Base-by-base conservation (phyloP, 2,113 vertebrate genomes). In the Petrocephalus zakoni region DNA sequence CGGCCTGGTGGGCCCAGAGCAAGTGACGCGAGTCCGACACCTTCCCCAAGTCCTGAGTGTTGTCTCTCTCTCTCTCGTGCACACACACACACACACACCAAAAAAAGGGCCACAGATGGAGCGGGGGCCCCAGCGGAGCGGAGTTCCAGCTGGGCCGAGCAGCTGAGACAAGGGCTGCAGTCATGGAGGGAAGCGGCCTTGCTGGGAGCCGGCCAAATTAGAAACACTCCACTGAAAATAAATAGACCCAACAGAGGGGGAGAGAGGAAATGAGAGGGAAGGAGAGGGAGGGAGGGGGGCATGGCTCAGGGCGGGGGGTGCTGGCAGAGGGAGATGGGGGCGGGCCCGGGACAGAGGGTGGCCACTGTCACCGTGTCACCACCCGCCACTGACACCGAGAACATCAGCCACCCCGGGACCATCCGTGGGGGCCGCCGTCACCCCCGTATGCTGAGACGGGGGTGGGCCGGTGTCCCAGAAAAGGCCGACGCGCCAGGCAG, bases 131-230 rank as follows among this genome's bases (percentile, higher is more conserved):
- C 93, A 94, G 94, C 89, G 92, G 93, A 95, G 94, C 92, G 92
- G 92, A 93, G 91, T 93, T 95, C 94, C 95, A 95, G 95, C 95
- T 95, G 95, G 94, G 94, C 89, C 91, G 93, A 95, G 94, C 95
- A 96, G 95, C 95, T 96, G 95, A 96, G 94, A 96, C 94, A 92
- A 94, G 94, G 93, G 93, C 94, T 95, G 94, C 93, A 95, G 94
- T 94, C 92, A 94, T 93, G 93, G 94, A 95, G 93, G 89, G 92
- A 94, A 94, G 93, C 91, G 93, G 92, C 93, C 94, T 91, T 90
- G 92, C 93, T 95, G 95, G 94, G 93, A 92, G 90, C 46, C 88
- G 81, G 94, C 95, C 95, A 95, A 95, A 95, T 94, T 93, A 94
- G 93, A 95, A 95, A 94, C 95, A 96, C 94, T 94, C 93, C 89